These are phyloP conservation scores for Chrysogorgia sp. DNA, from an alignment of 92 coral and sea anemone genomes.

Conservation along the genomic window DNA sequence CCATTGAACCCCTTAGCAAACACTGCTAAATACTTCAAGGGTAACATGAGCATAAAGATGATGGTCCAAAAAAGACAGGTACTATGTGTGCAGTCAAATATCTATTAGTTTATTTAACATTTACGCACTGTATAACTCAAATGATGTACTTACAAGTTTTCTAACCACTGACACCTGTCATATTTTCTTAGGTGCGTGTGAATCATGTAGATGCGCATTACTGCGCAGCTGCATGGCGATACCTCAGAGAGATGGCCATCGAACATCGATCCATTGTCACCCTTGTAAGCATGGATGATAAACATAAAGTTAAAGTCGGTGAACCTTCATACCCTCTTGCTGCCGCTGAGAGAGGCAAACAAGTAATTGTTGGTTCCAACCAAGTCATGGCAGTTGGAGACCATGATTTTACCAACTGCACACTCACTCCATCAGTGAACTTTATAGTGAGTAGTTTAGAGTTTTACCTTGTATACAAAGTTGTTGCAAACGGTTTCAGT, in stretches of 20 bases:
- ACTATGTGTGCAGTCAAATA: neutral
- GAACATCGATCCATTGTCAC: neutral
- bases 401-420: too few species aligned
- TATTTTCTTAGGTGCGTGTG: too few species aligned
- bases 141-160: slow-evolving; percentile 5
- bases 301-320: slow-evolving; percentile 17
- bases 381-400: too few species aligned
- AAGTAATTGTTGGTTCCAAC: too few species aligned
- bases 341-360: too few species aligned
- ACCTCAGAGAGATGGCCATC: slow-evolving; percentile 17
- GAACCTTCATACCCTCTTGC: slow-evolving; percentile 15
- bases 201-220: too few species aligned
- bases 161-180: too few species aligned
- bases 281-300: too few species aligned
- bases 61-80: slow-evolving; percentile 41
- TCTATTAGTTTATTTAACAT: slow-evolving; percentile 10
- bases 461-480: neutral
- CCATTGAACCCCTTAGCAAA: slow-evolving; percentile 13
- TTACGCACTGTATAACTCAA: neutral
- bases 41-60: too few species aligned
- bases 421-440: too few species aligned
- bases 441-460: too few species aligned
- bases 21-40: slow-evolving; percentile 20
- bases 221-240: too few species aligned
- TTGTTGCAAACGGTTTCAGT: neutral